These are phyloP conservation scores for Drosophila lutescens DNA, from an alignment of 2,888 invertebrate genomes.

Conservation along the genomic window DNA sequence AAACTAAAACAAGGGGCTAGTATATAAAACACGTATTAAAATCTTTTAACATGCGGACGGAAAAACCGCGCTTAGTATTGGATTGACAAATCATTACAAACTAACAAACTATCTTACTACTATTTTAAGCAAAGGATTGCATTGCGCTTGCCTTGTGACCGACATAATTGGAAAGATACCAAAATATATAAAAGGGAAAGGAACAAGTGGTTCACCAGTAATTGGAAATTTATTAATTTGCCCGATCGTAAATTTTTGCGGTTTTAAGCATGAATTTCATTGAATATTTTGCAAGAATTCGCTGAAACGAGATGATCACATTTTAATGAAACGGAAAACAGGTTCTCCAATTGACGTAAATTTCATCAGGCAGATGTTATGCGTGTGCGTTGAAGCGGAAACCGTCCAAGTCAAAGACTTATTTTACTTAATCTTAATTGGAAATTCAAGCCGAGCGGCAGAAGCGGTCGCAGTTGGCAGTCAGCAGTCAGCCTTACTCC, in stretches of 20 bases:
- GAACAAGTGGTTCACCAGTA: slow-evolving; percentile 1
- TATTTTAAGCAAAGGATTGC: not conserved
- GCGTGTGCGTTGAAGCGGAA: slow-evolving; percentile 53
- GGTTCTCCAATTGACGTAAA: slow-evolving; percentile 64
- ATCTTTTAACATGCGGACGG: no score
- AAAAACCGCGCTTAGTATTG: no score
- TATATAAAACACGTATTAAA: no score
- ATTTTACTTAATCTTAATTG: slow-evolving; percentile 64
- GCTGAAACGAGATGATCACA: slow-evolving; percentile 52
- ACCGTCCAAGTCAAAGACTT: slow-evolving; percentile 37
- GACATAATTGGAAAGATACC: not conserved
- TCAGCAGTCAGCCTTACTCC: slow-evolving; percentile 48
- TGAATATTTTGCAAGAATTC: slow-evolving; percentile 48
- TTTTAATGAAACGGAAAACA: slow-evolving; percentile 58
- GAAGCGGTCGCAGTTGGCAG: slow-evolving; percentile 13
- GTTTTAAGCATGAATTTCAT: slow-evolving; percentile 45
- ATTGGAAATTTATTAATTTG: slow-evolving; percentile 8
- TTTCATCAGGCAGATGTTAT: slow-evolving; percentile 42
- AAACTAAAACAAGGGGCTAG: no score
- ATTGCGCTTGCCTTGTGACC: not conserved
- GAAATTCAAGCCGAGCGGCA: slow-evolving; percentile 45
- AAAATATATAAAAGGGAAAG: slow-evolving; percentile 5
- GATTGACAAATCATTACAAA: no score
- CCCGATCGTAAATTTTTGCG: not conserved
- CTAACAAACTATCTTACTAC: no score